Evolutionary conservation across 2,888 invertebrate genomes (phyloP).

Genomic region (Quadriops clusia): DNA sequence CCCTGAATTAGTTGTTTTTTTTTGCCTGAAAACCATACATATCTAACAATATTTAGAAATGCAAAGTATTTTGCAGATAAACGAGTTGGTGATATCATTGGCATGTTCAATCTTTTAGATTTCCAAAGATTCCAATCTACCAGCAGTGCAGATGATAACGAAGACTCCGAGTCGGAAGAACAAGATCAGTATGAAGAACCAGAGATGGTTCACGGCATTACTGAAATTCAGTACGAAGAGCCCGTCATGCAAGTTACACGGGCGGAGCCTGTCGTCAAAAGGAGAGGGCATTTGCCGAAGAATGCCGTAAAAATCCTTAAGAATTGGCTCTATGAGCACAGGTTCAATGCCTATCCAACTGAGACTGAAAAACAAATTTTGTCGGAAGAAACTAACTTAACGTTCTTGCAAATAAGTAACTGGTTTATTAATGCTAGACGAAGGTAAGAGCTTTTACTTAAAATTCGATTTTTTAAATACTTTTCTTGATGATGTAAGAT

Average conservation of each 20-base stretch:
- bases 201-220: slow-evolving; percentile 18
- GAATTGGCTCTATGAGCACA: slow-evolving; percentile 35
- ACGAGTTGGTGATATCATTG: too few species aligned
- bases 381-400: slow-evolving; percentile 34
- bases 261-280: slow-evolving; percentile 12
- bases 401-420: slow-evolving; percentile 35
- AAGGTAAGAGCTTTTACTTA: slow-evolving; percentile 33
- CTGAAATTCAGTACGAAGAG: slow-evolving; percentile 14
- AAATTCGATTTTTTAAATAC: too few species aligned
- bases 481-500: too few species aligned
- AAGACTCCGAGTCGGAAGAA: slow-evolving; percentile 18
- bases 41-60: too few species aligned
- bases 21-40: too few species aligned
- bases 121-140: slow-evolving; percentile 15
- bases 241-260: slow-evolving; percentile 10
- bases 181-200: slow-evolving; percentile 21
- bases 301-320: slow-evolving; percentile 34
- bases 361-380: slow-evolving; percentile 35
- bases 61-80: too few species aligned
- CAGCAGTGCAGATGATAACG: slow-evolving; percentile 19
- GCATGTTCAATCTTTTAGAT: too few species aligned
- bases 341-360: slow-evolving; percentile 36
- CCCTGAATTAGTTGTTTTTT: too few species aligned
- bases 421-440: slow-evolving; percentile 36
- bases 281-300: slow-evolving; percentile 34